Evolutionary conservation across 2,888 invertebrate species (phyloP).

Genomic region (Rotaria sp.): DNA sequence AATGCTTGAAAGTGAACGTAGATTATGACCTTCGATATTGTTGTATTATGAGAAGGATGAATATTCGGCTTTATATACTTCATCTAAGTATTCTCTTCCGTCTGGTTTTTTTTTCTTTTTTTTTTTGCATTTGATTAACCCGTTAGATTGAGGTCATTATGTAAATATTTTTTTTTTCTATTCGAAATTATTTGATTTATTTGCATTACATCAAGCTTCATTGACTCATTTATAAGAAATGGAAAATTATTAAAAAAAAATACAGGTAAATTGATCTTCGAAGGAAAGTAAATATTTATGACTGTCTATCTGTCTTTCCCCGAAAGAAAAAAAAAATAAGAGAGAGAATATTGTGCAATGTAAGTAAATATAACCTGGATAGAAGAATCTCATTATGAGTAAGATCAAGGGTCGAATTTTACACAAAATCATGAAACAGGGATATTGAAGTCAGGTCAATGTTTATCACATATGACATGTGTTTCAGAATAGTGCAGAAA

Average conservation of each 20-base stretch:
- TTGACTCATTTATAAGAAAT: background rate
- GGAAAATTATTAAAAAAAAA: too few relatives aligned
- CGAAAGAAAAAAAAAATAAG: background rate
- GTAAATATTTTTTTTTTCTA: background rate
- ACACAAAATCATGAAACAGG: too few relatives aligned
- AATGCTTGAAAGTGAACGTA: background rate
- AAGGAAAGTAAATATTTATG: background rate
- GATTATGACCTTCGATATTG: background rate
- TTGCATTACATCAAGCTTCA: background rate
- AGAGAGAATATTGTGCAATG: background rate
- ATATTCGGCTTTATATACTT: background rate
- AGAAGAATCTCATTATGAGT: background rate
- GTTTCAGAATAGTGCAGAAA: background rate
- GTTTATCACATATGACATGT: too few relatives aligned
- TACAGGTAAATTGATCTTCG: background rate
- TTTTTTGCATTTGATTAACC: background rate
- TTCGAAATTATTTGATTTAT: background rate
- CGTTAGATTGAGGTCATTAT: background rate
- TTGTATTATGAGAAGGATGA: background rate
- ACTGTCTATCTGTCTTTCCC: background rate
- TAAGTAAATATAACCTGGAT: background rate
- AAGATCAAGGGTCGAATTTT: background rate
- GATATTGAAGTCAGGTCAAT: too few relatives aligned
- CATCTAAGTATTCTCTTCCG: background rate
- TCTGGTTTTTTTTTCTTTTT: background rate